phyloP scores from a whole-genome alignment of 1,140 invertebrate genomes.

The Brachionus sp. region DNA sequence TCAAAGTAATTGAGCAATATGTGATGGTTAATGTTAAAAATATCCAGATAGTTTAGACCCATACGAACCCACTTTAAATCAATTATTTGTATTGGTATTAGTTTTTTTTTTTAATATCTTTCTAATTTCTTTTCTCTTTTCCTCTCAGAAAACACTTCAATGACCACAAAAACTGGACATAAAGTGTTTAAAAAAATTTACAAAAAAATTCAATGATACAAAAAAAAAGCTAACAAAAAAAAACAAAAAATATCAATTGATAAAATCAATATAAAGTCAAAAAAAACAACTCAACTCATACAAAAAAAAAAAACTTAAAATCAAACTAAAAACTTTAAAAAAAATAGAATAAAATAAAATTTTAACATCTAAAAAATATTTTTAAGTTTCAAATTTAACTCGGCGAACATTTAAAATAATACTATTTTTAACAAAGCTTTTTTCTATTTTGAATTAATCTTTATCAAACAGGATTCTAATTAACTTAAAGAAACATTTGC shows the following conservation, averaged over 20 bases:
- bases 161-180: not conserved
- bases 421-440: no score
- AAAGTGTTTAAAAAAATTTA: not conserved
- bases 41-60: not conserved
- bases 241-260: not conserved
- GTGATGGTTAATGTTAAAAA: not conserved
- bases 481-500: no score
- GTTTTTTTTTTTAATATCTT: slow-evolving; percentile 20
- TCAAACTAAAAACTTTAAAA: not conserved
- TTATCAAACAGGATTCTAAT: no score
- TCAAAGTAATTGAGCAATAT: not conserved
- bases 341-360: slow-evolving; percentile 2
- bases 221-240: not conserved
- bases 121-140: not conserved
- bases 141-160: not conserved
- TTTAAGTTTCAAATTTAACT: not conserved
- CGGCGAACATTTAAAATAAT: no score
- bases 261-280: not conserved
- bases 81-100: slow-evolving; percentile 12
- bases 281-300: not conserved
- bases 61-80: not conserved
- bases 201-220: slow-evolving; percentile 6
- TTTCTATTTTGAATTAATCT: no score
- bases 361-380: not conserved
- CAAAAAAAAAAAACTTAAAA: slow-evolving; percentile 13